phyloP scores from a whole-genome alignment of 2,888 invertebrate genomes.

The Antheraea yamamai region DNA sequence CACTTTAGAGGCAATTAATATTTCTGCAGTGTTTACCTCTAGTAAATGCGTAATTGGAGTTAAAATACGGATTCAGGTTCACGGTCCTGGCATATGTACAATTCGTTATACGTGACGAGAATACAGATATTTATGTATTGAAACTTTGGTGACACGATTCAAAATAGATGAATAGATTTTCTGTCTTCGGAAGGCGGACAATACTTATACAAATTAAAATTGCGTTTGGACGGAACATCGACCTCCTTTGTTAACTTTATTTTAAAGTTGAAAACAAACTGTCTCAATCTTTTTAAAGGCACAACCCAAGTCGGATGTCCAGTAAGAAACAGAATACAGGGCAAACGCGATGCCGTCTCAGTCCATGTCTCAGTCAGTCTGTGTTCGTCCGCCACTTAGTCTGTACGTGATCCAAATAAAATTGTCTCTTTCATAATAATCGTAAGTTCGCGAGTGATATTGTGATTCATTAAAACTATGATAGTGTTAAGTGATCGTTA shows the following conservation, averaged over 20 bases:
- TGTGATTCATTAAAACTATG: slow-evolving; percentile 49
- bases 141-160: neutral
- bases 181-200: slow-evolving; percentile 29
- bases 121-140: neutral
- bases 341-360: slow-evolving; percentile 1
- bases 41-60: too few species aligned
- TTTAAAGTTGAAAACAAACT: slow-evolving; percentile 41
- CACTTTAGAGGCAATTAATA: too few species aligned
- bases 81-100: neutral
- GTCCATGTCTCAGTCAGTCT: slow-evolving; percentile 53
- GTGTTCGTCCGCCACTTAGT: slow-evolving; percentile 46
- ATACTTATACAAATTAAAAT: slow-evolving; percentile 38
- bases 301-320: slow-evolving; percentile 37
- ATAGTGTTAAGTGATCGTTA: slow-evolving; percentile 40
- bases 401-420: slow-evolving; percentile 36
- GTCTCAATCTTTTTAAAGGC: slow-evolving; percentile 33
- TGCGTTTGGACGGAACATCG: neutral
- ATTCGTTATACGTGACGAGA: neutral
- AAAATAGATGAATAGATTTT: slow-evolving; percentile 8
- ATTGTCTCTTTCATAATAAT: slow-evolving; percentile 34
- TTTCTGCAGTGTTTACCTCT: too few species aligned
- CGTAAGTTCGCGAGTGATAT: slow-evolving; percentile 50
- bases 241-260: neutral
- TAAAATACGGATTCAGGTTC: too few species aligned
- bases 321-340: slow-evolving; percentile 31